Base-by-base conservation (phyloP, 2,113 vertebrate genomes). In the Cyphomyrus discorhynchus region DNA sequence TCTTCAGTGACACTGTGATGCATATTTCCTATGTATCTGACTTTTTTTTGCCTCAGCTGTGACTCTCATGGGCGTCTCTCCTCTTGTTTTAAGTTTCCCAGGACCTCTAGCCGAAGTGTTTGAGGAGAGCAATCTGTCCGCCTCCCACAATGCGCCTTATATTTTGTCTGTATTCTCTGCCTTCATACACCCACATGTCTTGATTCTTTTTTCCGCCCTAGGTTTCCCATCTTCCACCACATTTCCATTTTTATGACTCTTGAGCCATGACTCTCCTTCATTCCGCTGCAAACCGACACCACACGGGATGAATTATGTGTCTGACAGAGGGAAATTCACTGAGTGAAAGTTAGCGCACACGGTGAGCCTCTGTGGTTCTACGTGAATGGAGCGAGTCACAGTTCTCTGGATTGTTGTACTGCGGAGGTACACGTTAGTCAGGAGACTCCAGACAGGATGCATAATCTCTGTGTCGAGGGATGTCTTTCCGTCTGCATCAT, bases 1-100 rank as follows among this genome's bases (percentile, higher is more conserved):
- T 89, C 89, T 24, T 89, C 91, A 91, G 13, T 45, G 31, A 88
- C 21, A 90, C 91, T 83, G 86, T 80, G 91, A 93, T 77, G 31
- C 31, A 52, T 24, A 35, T 90, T 90, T 90, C 93, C 93, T 91
- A 31, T 0, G 17, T 19, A 15, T 80, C 35, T 70, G n/a, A 31
- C 35, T 17, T 27, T 52, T 1, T 84, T 83, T 46, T 77, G 24
- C 6, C 15, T 58, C 21, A 70, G 85, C 88, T 93, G 93, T 93
- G 62, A 13, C 91, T 74, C 92, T 92, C 92, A 92, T 93, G 91
- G 24, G 39, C 8, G 45, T 90, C 92, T 45, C 91, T 93, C 90
- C 70, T 94, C 94, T 95, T 95, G 94, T 93, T 95, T 94, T 94
- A 94, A 94, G 93, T 94, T 95, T 95, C 94, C 94, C 94, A 95